A percentile compares a stretch with the other conserved stretches of the same genome.
Evolutionary conservation across 1,140 invertebrate genomes (phyloP).

Genomic region (Saccostrea glomerata): DNA sequence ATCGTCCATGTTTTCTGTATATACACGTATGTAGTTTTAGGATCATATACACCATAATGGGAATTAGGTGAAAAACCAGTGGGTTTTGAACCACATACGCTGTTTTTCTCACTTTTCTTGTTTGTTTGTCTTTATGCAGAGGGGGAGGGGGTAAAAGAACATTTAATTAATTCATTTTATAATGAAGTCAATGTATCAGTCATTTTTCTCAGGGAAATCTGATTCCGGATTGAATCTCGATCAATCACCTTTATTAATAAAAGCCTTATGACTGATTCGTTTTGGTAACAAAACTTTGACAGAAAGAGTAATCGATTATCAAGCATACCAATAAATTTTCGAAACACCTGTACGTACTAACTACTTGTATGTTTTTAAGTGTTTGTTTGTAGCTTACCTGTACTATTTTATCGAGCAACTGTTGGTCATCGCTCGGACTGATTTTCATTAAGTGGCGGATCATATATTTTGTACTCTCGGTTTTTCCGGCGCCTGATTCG

Average conservation of each 20-base stretch:
- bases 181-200: neutral
- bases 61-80: too few species aligned
- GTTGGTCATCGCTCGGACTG: constrained; percentile 60
- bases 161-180: neutral
- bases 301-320: neutral
- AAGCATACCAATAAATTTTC: neutral
- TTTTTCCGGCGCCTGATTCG: constrained; percentile 87
- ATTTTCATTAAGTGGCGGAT: constrained; percentile 70
- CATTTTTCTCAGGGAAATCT: neutral
- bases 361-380: neutral
- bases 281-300: neutral
- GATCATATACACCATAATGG: neutral
- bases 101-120: too few species aligned
- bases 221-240: neutral
- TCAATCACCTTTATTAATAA: neutral
- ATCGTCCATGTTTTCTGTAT: neutral
- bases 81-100: too few species aligned
- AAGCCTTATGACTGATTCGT: neutral
- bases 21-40: neutral
- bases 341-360: neutral
- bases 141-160: too few species aligned
- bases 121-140: too few species aligned
- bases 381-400: constrained; percentile 57
- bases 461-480: constrained; percentile 73
- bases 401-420: constrained; percentile 67